Conservation (phyloP, 1,140 invertebrate species). For the Drosophila busckii region DNA sequence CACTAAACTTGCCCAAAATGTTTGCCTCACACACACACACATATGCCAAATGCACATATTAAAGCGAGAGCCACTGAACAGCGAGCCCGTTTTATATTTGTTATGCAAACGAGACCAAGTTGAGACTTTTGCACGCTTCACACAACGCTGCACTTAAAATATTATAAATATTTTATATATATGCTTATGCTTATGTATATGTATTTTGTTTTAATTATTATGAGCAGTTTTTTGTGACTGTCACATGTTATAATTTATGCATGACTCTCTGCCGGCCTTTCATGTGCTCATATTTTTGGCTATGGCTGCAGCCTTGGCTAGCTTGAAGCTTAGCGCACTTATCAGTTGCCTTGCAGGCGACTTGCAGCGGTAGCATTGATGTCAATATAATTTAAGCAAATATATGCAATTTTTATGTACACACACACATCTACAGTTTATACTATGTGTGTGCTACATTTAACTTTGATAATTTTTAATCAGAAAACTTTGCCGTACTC, state of each 20-base stretch:
- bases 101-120: constrained; percentile 27
- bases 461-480: constrained; percentile 66
- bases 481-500: constrained; percentile 50
- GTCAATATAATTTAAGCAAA: constrained; percentile 75
- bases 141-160: not conserved
- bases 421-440: constrained; percentile 4
- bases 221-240: constrained; percentile 11
- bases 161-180: constrained; percentile 3
- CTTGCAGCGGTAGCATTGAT: constrained; percentile 49
- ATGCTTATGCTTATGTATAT: constrained; percentile 2
- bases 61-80: too few relatives aligned
- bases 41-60: not conserved
- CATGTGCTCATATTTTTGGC: constrained; percentile 25
- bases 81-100: constrained; percentile 8
- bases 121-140: constrained; percentile 13
- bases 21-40: constrained; percentile 8
- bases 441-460: constrained; percentile 20
- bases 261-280: constrained; percentile 49
- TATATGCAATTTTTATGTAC: constrained; percentile 47
- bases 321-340: constrained; percentile 51
- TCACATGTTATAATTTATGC: constrained; percentile 61
- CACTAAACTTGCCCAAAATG: constrained; percentile 11
- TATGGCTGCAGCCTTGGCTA: not conserved
- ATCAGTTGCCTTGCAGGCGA: constrained; percentile 58
- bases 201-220: constrained; percentile 40